A percentile compares a stretch with the other conserved stretches of the same genome.
phyloP scores from a whole-genome alignment of 2,888 invertebrate genomes.

The Neoascia interrupta region DNA sequence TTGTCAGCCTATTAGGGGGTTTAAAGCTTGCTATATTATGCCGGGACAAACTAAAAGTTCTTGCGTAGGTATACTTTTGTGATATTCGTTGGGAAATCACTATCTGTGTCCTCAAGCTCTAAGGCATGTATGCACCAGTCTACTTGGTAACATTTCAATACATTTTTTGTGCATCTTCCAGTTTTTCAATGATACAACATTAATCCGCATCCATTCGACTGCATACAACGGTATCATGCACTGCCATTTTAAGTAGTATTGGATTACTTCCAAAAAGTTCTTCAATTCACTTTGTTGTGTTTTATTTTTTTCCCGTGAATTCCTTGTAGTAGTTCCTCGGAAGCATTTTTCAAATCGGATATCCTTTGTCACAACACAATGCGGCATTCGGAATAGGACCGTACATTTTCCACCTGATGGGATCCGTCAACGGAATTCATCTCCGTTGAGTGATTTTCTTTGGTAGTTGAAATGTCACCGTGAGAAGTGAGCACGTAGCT shows the following conservation, averaged over 20 bases:
- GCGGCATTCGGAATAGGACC: constrained; percentile 7
- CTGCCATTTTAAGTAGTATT: constrained; percentile 49
- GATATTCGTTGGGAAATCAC: too few relatives aligned
- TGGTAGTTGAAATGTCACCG: background rate
- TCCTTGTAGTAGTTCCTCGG: background rate
- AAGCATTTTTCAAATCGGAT: constrained; percentile 24
- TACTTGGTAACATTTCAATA: background rate
- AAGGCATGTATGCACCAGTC: background rate
- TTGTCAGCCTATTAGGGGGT: too few relatives aligned
- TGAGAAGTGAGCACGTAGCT: too few relatives aligned
- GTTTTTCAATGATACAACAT: too few relatives aligned
- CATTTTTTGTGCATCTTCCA: background rate
- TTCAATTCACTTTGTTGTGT: too few relatives aligned
- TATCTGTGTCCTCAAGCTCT: too few relatives aligned
- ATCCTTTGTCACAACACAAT: constrained; percentile 27
- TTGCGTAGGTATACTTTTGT: too few relatives aligned
- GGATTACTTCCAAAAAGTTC: constrained; percentile 41
- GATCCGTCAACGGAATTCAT: background rate
- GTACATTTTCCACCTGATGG: constrained; percentile 7
- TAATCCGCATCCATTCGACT: background rate
- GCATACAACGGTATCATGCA: too few relatives aligned
- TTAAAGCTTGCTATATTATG: too few relatives aligned
- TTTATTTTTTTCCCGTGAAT: background rate
- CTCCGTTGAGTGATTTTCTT: background rate
- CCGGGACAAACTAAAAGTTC: too few relatives aligned